Base-by-base conservation (phyloP, 2,113 vertebrate species). In the Hyaena hyaena region DNA sequence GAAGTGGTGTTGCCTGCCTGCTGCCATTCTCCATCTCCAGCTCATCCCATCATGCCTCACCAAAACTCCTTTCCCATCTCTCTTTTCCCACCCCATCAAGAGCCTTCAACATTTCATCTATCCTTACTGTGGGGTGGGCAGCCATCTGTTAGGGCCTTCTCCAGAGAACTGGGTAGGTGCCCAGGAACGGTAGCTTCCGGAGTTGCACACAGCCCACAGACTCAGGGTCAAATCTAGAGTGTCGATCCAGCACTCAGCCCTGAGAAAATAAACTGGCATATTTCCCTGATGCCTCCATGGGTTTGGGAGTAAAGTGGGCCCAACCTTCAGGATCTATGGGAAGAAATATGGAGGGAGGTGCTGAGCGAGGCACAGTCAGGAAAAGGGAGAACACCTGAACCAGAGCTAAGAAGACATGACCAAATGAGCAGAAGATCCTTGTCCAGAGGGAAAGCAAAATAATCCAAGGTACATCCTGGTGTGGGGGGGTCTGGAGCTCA, bases 361-460 rank as follows among this genome's bases (percentile, higher is more conserved):
- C 10, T 31, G 26, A 50, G 74, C 11, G 7, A 74, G 73, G 23
- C 73, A 74, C 74, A 77, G 43, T 31, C 2, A 9, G 26, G 74
- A 76, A 28, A 43, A 79, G 26, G 26, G 35, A 48, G 21, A 26
- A 7, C 0, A 1, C 9, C 63, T n/a, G 58, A 43, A 19, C 74
- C 58, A 84, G 48, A 90, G 45, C 69, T 71, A 15, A 69, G 69
- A 80, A 43, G 24, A 31, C 66, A 14, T 9, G 81, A 35, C 74
- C 55, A 16, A 23, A 17, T 17, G 55, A 66, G 58, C 87, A 71
- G 65, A 61, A 65, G 43, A 14, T 16, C 58, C 17, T 58, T 53
- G 19, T n/a, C 3, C 1, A 1, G 6, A 50, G n/a, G 19, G n/a
- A 58, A 63, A 39, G 31, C 4, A 3, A 14, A 33, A 16, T 24